Conservation (phyloP, 2,113 vertebrate species). For the Gadus macrocephalus region DNA sequence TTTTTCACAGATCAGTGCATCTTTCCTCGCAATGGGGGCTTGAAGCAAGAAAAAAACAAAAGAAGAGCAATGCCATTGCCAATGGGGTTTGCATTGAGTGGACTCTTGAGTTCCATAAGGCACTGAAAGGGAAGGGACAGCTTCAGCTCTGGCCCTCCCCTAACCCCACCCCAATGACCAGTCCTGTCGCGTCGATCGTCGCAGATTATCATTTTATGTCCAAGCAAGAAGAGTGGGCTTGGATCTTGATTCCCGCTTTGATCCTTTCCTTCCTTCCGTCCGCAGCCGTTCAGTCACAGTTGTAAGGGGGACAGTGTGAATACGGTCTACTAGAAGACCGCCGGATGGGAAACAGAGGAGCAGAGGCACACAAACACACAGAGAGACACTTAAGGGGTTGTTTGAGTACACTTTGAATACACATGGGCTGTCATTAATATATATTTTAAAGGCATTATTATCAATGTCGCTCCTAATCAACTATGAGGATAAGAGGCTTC, state of each 20-base stretch:
- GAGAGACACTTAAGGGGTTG: too few relatives aligned
- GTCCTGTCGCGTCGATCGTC: slow-evolving; percentile 87
- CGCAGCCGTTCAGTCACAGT: slow-evolving; percentile 75
- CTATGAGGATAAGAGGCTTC: too few relatives aligned
- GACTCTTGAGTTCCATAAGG: slow-evolving; percentile 98
- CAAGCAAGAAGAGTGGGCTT: slow-evolving; percentile 69
- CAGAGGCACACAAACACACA: too few relatives aligned
- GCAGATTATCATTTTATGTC: slow-evolving; percentile 81
- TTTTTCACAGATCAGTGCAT: slow-evolving; percentile 67
- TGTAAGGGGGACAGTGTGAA: slow-evolving; percentile 52
- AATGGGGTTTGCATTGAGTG: slow-evolving; percentile 96
- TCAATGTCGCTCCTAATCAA: too few relatives aligned
- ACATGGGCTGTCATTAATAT: too few relatives aligned
- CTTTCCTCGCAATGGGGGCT: slow-evolving; percentile 69
- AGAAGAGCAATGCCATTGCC: slow-evolving; percentile 89
- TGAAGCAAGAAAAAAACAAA: slow-evolving; percentile 34
- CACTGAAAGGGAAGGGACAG: slow-evolving; percentile 89
- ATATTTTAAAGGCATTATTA: too few relatives aligned
- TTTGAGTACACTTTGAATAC: too few relatives aligned
- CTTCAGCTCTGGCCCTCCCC: slow-evolving; percentile 80
- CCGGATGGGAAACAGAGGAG: background rate
- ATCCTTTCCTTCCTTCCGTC: slow-evolving; percentile 78
- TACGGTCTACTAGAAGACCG: slow-evolving; percentile 49
- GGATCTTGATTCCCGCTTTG: slow-evolving; percentile 64
- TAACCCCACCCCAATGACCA: slow-evolving; percentile 68